phyloP scores from a whole-genome alignment of 2,797 vertebrate genomes.

The Melanotaenia pygmaea region DNA sequence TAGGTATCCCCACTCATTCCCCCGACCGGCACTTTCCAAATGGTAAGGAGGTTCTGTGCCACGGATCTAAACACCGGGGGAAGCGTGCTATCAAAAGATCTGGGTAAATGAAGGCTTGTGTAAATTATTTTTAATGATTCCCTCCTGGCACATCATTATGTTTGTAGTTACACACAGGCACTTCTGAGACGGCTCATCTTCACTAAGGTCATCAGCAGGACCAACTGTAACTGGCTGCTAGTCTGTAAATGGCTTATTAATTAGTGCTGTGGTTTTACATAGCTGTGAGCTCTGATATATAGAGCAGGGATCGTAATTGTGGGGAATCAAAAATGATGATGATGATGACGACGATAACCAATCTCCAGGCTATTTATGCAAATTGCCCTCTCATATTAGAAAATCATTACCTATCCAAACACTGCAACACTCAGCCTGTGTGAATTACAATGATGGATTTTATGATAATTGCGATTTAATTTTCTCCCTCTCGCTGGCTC shows the following conservation, averaged over 20 bases:
- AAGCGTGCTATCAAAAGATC: conserved; percentile 99
- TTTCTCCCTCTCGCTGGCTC: conserved; percentile 77
- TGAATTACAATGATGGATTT: conserved; percentile 99
- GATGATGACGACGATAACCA: conserved; percentile 91
- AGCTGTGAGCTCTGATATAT: conserved; percentile 99
- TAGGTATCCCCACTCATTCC: conserved; percentile 96
- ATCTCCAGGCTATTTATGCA: conserved; percentile 99
- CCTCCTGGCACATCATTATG: conserved; percentile 99
- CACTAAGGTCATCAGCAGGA: conserved; percentile 96
- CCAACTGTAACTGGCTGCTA: conserved; percentile 95
- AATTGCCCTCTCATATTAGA: conserved; percentile 98
- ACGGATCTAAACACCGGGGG: conserved; percentile 95
- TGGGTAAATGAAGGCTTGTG: conserved; percentile 99
- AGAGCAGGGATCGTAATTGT: conserved; percentile 97
- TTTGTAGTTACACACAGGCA: conserved; percentile 99
- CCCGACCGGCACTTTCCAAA: conserved; percentile 93
- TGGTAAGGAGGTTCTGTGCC: conserved; percentile 90
- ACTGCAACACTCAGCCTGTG: conserved; percentile 90
- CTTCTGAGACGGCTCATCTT: conserved; percentile 98
- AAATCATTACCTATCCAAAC: conserved; percentile 99
- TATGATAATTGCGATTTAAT: conserved; percentile 99
- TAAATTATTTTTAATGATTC: conserved; percentile 99
- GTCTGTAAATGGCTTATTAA: conserved; percentile 99
- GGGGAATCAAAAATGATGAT: conserved; percentile 91
- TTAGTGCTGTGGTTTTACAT: conserved; percentile 98